phyloP scores from a whole-genome alignment of 2,797 vertebrate genomes.

The Carduelis carduelis region DNA sequence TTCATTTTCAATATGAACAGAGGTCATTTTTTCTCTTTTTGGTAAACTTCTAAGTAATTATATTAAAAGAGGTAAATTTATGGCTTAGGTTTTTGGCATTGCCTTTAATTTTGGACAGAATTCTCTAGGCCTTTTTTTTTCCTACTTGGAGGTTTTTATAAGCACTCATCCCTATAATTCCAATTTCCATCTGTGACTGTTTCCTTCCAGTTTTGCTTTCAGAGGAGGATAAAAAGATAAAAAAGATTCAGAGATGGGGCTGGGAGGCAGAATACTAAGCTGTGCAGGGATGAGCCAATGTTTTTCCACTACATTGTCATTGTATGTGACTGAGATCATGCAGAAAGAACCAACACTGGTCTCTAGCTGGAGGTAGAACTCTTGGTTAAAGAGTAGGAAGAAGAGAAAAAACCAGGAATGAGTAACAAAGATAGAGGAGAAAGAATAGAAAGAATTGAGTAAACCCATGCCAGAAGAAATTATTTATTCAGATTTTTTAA shows the following conservation, averaged over 20 bases:
- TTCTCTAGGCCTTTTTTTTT: not conserved
- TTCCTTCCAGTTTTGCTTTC: not conserved
- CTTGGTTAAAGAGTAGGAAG: not conserved
- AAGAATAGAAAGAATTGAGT: not conserved
- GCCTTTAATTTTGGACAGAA: not conserved
- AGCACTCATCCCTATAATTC: not conserved
- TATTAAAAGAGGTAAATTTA: not conserved
- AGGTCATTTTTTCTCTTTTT: not conserved
- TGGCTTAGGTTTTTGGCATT: not conserved
- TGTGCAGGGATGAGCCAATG: not conserved
- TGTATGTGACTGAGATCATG: not conserved
- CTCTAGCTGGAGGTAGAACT: not conserved
- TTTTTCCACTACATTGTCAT: not conserved
- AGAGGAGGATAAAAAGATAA: not conserved
- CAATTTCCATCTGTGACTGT: not conserved
- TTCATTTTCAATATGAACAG: not conserved
- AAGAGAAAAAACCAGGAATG: not conserved
- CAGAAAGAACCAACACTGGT: not conserved
- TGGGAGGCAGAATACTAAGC: not conserved
- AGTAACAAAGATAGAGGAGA: not conserved
- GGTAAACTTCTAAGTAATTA: not conserved
- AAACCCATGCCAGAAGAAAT: not conserved
- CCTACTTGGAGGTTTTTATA: not conserved
- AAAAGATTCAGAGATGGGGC: not conserved
- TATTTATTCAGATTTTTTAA: not conserved